phyloP scores from a whole-genome alignment of 2,113 vertebrate species.

The Dicaeum eximium region DNA sequence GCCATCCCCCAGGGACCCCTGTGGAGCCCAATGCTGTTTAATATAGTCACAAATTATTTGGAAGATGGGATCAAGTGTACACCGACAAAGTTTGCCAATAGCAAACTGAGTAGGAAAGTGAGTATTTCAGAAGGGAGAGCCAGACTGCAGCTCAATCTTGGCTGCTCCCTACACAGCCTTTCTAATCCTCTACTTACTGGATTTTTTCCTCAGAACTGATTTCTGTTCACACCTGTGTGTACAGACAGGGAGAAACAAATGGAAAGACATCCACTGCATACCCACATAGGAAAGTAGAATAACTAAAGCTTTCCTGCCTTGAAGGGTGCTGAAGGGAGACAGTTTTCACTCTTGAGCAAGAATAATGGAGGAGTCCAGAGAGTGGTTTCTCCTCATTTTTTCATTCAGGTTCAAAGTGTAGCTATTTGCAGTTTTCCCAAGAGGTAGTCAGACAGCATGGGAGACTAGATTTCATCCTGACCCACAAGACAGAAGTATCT shows the following conservation, averaged over 20 bases:
- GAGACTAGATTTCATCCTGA: not conserved
- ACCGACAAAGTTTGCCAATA: not conserved
- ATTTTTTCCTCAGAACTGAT: not conserved
- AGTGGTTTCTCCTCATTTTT: not conserved
- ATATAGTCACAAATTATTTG: not conserved
- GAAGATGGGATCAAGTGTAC: not conserved
- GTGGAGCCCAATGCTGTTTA: accelerated
- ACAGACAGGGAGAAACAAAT: not conserved
- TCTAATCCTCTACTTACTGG: not conserved
- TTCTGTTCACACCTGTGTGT: not conserved
- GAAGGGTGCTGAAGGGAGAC: not conserved
- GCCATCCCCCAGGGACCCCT: accelerated
- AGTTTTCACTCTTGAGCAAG: not conserved
- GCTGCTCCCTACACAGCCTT: not conserved
- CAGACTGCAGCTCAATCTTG: not conserved
- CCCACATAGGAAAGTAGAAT: not conserved
- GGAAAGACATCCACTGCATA: not conserved
- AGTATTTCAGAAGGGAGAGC: not conserved
- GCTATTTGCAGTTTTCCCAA: not conserved
- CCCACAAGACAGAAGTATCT: not conserved
- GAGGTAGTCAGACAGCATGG: not conserved
- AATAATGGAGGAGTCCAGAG: not conserved
- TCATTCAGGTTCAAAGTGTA: not conserved
- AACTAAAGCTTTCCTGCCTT: not conserved
- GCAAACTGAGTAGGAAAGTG: not conserved